Base-by-base conservation (phyloP, 2,113 vertebrate species). In the Thomomys bottae region DNA sequence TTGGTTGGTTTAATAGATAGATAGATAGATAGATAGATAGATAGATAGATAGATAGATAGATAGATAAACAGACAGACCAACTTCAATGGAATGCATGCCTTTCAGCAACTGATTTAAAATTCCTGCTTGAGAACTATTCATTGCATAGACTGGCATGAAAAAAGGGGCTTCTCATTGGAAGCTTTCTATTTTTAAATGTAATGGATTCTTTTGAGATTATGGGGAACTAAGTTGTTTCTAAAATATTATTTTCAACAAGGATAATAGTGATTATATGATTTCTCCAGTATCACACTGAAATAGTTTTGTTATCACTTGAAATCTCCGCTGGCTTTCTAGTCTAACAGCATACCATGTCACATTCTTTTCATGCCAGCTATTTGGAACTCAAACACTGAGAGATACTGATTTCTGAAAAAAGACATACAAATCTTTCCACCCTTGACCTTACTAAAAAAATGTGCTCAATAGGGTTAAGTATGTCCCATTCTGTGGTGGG, bases 401-500 rank as follows among this genome's bases (percentile, higher is more conserved):
- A 70, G 90, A 91, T 88, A 91, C 90, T 93, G 95, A 88, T 88
- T 97, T 93, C 93, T 96, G 67, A 75, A 97, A 97, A 88, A 92
- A 93, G 94, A 89, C 1, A 2, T 76, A 70, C 30, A 26, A 5
- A 36, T 71, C 66, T 36, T 34, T 5, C 40, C 42, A 86, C 26
- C 68, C 28, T 6, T 40, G 66, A 40, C 10, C 70, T 78, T 95
- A 97, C 86, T 17, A 89, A 89, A 96, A 89, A 93, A 96, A 96
- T 96, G 97, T 94, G 68, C 84, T 93, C 45, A 93, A 94, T 89
- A 96, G 96, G 81, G 78, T 98, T 97, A 97, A 96, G 90, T 78
- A 87, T 97, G 96, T 97, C 96, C 92, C 94, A 97, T 97, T 97
- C 96, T 94, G 87, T 95, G 86, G 80, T 63, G 93, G 92, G 93